Evolutionary conservation across 2,888 invertebrate species (phyloP), one percentile per base, ranked within the genome.

Genomic region (Scaeva pyrastri): DNA sequence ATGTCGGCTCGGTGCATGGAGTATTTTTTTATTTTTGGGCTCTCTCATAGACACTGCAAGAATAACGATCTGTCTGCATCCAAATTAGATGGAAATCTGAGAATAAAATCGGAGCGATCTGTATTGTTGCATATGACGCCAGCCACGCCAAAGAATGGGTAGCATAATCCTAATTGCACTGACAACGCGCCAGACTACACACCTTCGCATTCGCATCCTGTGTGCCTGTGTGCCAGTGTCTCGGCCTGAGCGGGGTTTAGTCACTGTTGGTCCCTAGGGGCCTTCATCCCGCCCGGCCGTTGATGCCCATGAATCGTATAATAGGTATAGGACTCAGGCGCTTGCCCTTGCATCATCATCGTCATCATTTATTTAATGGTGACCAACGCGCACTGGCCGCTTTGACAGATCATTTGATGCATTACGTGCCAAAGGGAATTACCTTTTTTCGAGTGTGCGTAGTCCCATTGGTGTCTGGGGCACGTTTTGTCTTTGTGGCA

Each of bases 391-490:
- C 71, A 56, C 43, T 50, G 62, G 64, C 73, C 62, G 73, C 77
- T 71, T 70, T 86, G 86, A 86, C 86, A 86, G 86, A 82, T 82
- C 77, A 21, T 66, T 81, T 86, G 86, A 86, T 86, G 86, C 71
- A 86, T 86, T 77, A 86, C 82, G 86, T 86, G 82, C 86, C 86
- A 82, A 86, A 81, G 86, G 86, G 77, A 81, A 73, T 74, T 74
- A 66, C 81, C 62, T 83, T 70, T 56, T 77, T 76, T 81, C 12
- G 21, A 52, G 45, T 31, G 43, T 6, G 3, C 5, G 6, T 21
- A 14, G 39, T 68, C 21, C 48, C 72, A 60, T 48, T 58, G 45
- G 52, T 12, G 39, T 21, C 45, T 56, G 45, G 43, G 56, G 72
- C 72, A 56, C 74, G 71, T 79, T 79, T 84, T 75, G 84, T 84